A percentile compares a stretch with the other conserved stretches of the same genome.
phyloP scores from a whole-genome alignment of 2,113 vertebrate species.

The Hippocampus zosterae region DNA sequence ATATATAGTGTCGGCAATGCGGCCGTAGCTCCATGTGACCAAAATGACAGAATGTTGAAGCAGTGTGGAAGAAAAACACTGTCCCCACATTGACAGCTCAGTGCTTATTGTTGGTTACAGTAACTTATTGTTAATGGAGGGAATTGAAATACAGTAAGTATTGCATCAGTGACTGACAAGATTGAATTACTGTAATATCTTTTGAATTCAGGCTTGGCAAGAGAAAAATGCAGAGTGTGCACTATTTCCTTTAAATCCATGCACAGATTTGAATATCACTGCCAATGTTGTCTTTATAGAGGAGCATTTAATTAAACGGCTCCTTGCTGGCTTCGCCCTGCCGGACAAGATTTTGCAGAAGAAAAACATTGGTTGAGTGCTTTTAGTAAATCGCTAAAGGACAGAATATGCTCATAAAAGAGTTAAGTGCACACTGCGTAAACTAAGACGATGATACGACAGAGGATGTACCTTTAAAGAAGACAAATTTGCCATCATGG shows the following conservation, averaged over 20 bases:
- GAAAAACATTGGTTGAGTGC: neutral
- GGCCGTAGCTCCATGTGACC: neutral
- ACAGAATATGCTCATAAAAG: neutral
- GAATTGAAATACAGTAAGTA: neutral
- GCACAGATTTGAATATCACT: conserved; percentile 7
- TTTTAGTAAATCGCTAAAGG: neutral
- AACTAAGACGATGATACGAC: neutral
- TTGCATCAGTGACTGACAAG: neutral
- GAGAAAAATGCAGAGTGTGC: conserved; percentile 21
- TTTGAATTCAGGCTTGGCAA: conserved; percentile 21
- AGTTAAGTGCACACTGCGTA: neutral
- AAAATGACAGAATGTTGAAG: conserved; percentile 20
- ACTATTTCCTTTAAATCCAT: conserved; percentile 35
- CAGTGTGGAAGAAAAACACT: conserved; percentile 14
- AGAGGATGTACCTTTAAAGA: conserved; percentile 82
- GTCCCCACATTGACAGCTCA: neutral
- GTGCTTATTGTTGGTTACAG: neutral
- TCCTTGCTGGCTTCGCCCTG: neutral
- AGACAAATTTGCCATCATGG: conserved; percentile 89
- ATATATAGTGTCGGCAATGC: neutral
- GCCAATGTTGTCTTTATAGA: conserved; percentile 6
- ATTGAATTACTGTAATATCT: conserved; percentile 31
- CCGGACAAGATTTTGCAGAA: neutral
- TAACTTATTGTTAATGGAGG: neutral
- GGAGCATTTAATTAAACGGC: conserved; percentile 3